phyloP scores from a whole-genome alignment of 2,113 vertebrate species.

The Upupa epops region DNA sequence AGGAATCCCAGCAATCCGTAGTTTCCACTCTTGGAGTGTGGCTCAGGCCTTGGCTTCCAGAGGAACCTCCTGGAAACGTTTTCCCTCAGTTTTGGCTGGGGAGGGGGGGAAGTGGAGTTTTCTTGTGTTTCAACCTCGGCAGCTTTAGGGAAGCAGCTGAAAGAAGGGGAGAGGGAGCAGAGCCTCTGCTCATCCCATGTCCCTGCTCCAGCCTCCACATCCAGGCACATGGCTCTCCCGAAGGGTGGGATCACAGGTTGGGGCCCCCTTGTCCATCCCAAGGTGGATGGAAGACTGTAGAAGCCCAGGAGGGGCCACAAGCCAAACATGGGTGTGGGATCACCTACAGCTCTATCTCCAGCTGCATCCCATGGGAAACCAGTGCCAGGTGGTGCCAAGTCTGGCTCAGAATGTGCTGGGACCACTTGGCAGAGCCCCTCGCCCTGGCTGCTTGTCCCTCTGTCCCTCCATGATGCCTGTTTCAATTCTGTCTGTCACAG shows the following conservation, averaged over 20 bases:
- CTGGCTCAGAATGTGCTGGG: not conserved
- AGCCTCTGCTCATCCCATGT: not conserved
- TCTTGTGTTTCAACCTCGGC: not conserved
- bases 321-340: not conserved
- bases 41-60: not conserved
- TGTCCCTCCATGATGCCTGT: not conserved
- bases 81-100: not conserved
- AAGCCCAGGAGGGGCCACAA: not conserved
- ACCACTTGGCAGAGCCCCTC: not conserved
- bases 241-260: not conserved
- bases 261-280: not conserved
- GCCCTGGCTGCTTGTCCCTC: not conserved
- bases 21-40: not conserved
- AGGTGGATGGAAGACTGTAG: not conserved
- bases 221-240: not conserved
- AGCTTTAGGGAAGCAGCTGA: not conserved
- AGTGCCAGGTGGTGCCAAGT: not conserved
- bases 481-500: conserved; percentile 58
- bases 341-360: not conserved
- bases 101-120: not conserved
- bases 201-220: not conserved
- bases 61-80: not conserved
- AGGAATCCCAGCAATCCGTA: not conserved
- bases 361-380: fast-evolving
- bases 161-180: not conserved